These are phyloP conservation scores for Brienomyrus brachyistius DNA, from an alignment of 2,113 vertebrate species.

Conservation along the genomic window DNA sequence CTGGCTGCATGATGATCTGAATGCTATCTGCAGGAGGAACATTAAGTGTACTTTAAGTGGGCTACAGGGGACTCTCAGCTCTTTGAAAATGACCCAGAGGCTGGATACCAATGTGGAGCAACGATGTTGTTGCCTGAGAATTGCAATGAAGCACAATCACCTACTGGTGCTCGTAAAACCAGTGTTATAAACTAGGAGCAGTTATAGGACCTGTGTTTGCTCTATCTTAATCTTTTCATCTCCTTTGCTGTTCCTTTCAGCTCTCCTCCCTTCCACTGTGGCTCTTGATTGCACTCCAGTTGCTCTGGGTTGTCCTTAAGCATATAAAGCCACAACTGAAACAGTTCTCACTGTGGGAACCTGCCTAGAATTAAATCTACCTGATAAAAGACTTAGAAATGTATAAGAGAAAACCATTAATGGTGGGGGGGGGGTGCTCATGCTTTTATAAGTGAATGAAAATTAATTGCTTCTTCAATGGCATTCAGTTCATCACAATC, in stretches of 20 bases:
- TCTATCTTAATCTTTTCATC: not conserved
- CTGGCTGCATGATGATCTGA: conserved; percentile 58
- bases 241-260: not conserved
- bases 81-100: conserved; percentile 27
- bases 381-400: conserved; percentile 20
- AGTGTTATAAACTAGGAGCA: not conserved
- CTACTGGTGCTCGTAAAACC: not conserved
- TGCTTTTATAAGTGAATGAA: conserved; percentile 42
- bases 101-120: conserved; percentile 3
- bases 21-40: conserved; percentile 44
- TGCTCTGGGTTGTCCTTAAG: not conserved
- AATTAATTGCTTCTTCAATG: conserved; percentile 50
- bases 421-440: conserved; percentile 18
- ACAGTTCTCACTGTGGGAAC: not conserved
- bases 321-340: not conserved
- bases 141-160: not conserved
- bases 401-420: conserved; percentile 24
- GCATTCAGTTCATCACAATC: conserved; percentile 50
- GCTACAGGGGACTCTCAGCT: conserved; percentile 27
- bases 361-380: not conserved
- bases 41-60: conserved; percentile 45
- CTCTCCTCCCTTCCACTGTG: no score
- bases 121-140: not conserved
- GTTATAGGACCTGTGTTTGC: not conserved
- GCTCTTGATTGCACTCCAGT: not conserved